Conservation (phyloP, 2,888 invertebrate genomes). For the Nephrotoma appendiculata region DNA sequence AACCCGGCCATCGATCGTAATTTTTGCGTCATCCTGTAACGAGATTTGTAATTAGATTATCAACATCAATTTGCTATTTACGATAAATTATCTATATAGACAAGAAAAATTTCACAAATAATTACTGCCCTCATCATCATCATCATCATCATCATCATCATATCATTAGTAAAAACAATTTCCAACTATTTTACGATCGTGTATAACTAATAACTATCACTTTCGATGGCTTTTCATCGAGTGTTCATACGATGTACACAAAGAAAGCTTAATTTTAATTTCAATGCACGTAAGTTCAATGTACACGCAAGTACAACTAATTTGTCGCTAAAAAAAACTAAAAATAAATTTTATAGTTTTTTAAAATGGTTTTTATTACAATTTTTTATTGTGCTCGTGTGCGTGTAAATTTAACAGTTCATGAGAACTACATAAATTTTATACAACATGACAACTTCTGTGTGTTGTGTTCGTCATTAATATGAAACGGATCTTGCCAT, state of each 20-base stretch:
- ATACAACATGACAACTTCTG: neutral
- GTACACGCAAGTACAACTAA: neutral
- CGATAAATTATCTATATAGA: neutral
- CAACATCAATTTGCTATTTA: neutral
- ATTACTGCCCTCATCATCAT: neutral
- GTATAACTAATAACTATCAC: neutral
- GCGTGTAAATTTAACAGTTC: neutral
- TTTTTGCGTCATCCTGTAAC: conserved; percentile 25
- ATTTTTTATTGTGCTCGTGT: neutral
- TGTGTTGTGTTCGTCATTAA: neutral
- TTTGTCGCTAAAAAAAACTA: neutral
- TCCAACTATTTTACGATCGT: neutral
- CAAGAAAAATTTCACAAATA: neutral
- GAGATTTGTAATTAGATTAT: neutral
- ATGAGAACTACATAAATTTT: neutral
- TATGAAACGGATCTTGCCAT: neutral
- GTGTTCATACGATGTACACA: neutral
- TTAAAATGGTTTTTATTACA: neutral
- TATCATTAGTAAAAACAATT: neutral
- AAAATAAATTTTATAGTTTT: neutral
- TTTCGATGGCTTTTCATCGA: neutral
- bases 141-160: neutral
- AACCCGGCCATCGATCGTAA: conserved; percentile 32
- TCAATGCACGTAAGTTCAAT: neutral
- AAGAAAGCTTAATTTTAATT: neutral